Base-by-base conservation (phyloP, 2,113 vertebrate genomes). In the Sylvia atricapilla region DNA sequence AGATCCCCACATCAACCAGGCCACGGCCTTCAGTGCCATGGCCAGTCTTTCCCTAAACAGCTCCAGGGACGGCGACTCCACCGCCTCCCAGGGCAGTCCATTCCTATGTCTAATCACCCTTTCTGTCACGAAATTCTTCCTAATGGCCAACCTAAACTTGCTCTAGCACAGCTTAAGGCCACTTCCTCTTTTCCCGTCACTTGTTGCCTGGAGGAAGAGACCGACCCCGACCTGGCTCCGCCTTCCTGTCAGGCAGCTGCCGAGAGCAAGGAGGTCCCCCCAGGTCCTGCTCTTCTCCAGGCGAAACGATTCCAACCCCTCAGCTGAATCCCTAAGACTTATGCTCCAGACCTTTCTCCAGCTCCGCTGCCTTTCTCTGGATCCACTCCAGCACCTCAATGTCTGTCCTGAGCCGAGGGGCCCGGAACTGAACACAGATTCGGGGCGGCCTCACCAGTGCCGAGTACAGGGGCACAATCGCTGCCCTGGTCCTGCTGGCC, bases 211-310 rank as follows among this genome's bases (percentile, higher is more conserved):
- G 30, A 8, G 10, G 30, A 53, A 18, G 30, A 46, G 39, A 13
- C 17, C 5, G 10, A 35, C 20, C 39, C 53, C 20, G n/a, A 27
- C 1, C 5, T 19, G 14, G 10, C 55, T 59, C 60, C 68, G 59
- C 43, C 52, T 52, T 74, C 69, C 52, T 67, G 49, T n/a, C 62
- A 47, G 25, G 30, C 30, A 41, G 7, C 0, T n/a, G 39, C 14
- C 46, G 31, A 43, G 15, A 53, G 33, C 11, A 24, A 0, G 2
- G 19, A 47, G 25, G 15, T 37, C 7, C 7, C 41, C 22, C 3
- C 7, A 27, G 15, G 62, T 27, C 13, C 35, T 49, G 11, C 39
- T 62, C 25, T 28, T 35, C 25, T 47, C 35, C 41, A 25, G 27
- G 15, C 75, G 33, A 35, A 62, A 55, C 9, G 62, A 15, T 10